Conservation (phyloP, 2,797 vertebrate genomes). For the Mareca penelope region DNA sequence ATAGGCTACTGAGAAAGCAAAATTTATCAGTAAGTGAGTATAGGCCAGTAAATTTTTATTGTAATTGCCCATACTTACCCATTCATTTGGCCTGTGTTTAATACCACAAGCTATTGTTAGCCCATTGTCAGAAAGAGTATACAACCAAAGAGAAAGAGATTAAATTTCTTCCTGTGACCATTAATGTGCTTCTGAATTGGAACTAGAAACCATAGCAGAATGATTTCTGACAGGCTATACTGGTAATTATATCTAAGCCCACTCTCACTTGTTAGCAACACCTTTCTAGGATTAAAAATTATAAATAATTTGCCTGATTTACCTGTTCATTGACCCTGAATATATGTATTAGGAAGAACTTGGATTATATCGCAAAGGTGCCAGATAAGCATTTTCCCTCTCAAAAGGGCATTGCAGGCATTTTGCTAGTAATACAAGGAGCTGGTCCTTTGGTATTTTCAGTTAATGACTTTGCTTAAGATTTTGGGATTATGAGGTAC, state of each 20-base stretch:
- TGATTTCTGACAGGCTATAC: not conserved
- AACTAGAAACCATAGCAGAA: not conserved
- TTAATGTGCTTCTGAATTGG: not conserved
- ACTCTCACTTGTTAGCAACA: not conserved
- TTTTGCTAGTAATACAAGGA: not conserved
- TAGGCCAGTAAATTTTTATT: not conserved
- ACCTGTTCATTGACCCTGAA: not conserved
- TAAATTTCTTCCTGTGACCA: not conserved
- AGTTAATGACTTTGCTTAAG: not conserved
- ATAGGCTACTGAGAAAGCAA: not conserved
- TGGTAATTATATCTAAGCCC: not conserved
- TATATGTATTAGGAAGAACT: not conserved
- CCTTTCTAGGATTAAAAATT: not conserved
- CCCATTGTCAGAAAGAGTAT: not conserved
- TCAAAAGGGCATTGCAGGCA: not conserved
- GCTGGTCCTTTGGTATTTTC: not conserved
- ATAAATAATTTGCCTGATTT: not conserved
- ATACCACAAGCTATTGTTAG: not conserved
- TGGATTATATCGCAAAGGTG: not conserved
- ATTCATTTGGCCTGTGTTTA: not conserved
- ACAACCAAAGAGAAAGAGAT: not conserved
- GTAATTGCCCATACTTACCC: not conserved
- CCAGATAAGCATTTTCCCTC: not conserved
- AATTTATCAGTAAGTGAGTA: not conserved
- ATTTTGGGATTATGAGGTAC: not conserved